These are phyloP conservation scores for Thamnophis elegans DNA, from an alignment of 2,797 vertebrate species.

Conservation along the genomic window DNA sequence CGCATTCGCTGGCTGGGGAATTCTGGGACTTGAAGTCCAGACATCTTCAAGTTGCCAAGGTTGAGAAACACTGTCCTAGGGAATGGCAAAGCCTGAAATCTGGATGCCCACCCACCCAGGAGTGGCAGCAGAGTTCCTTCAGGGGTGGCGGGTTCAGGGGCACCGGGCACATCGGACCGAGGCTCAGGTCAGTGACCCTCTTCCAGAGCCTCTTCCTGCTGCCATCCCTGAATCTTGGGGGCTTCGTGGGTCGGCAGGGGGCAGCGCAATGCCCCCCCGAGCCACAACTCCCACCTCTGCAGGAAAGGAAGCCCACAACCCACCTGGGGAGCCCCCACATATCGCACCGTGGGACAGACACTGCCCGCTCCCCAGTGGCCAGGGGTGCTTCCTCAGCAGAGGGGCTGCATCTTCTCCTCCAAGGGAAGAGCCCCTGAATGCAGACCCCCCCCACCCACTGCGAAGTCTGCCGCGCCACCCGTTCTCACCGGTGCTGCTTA, in stretches of 20 bases:
- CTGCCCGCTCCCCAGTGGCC: neutral
- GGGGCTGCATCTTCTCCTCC: neutral
- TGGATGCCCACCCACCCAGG: neutral
- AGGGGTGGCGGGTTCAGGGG: neutral
- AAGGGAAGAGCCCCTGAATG: neutral
- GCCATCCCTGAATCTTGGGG: neutral
- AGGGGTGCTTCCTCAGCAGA: neutral
- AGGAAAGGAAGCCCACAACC: neutral
- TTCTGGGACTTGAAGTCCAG: too few species aligned
- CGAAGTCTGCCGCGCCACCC: neutral
- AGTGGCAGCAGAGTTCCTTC: neutral
- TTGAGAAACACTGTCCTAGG: too few species aligned
- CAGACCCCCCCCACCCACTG: rapidly evolving
- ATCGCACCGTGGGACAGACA: neutral
- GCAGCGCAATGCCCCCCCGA: neutral
- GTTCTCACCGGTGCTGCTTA: neutral
- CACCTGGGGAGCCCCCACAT: neutral
- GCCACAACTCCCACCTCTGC: neutral
- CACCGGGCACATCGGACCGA: neutral
- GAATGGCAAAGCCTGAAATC: neutral
- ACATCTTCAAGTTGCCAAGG: too few species aligned
- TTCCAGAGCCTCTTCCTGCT: neutral
- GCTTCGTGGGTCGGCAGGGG: neutral
- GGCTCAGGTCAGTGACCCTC: neutral
- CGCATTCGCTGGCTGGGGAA: too few species aligned